These are phyloP conservation scores for Lasiurus borealis DNA, from an alignment of 2,113 vertebrate species.

Conservation along the genomic window DNA sequence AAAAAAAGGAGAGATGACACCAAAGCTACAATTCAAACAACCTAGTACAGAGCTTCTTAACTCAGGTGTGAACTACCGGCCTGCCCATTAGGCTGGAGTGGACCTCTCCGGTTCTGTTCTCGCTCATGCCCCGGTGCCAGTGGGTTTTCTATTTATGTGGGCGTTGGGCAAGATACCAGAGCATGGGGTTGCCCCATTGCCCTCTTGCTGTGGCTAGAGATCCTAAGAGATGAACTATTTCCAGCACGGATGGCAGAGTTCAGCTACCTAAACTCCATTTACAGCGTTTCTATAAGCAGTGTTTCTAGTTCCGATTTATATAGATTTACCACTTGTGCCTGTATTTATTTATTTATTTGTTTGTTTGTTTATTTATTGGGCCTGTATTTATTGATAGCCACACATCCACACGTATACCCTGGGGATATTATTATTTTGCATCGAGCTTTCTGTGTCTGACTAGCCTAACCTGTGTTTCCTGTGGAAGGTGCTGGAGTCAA, in stretches of 20 bases:
- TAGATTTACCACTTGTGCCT: background rate
- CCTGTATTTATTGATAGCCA: background rate
- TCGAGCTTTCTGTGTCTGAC: conserved; percentile 21
- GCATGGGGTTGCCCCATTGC: background rate
- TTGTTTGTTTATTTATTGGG: no score
- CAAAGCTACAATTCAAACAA: background rate
- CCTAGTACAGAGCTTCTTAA: background rate
- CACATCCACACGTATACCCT: background rate
- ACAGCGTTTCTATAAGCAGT: background rate
- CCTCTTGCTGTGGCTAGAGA: background rate
- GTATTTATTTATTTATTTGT: no score
- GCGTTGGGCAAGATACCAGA: background rate
- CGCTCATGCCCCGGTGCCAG: background rate
- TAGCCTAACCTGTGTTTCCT: conserved; percentile 63
- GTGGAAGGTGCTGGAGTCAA: conserved; percentile 89
- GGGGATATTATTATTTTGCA: conserved; percentile 6
- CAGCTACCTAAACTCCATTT: conserved; percentile 11
- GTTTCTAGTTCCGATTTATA: background rate
- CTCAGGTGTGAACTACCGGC: background rate
- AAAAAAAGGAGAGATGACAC: conserved; percentile 19
- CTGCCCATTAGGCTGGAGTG: background rate
- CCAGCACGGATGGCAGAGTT: background rate
- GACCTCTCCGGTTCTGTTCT: background rate
- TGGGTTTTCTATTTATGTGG: background rate
- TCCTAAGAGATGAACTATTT: conserved; percentile 6